A percentile compares a stretch with the other conserved stretches of the same genome.
Conservation (phyloP, 1,140 invertebrate species). For the Aphaenogaster rudis region DNA sequence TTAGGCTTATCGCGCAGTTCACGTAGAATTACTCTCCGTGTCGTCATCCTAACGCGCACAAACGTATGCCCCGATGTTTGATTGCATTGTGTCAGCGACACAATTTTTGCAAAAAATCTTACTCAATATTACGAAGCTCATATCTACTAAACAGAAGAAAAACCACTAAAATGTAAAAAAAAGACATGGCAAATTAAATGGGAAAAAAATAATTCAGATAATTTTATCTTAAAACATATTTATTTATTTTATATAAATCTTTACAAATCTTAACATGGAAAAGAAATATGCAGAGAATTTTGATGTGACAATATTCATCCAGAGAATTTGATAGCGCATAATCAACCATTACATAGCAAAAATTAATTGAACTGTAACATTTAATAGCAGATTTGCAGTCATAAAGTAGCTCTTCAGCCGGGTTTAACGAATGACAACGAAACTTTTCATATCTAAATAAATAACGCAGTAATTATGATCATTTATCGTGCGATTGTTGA, state of each 20-base stretch:
- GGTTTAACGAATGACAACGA: background rate
- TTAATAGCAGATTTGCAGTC: background rate
- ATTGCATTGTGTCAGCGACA: background rate
- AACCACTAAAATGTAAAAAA: background rate
- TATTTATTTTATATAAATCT: background rate
- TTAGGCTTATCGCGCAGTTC: constrained; percentile 3
- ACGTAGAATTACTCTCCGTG: background rate
- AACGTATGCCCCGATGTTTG: background rate
- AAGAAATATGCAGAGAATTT: background rate
- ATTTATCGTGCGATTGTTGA: background rate
- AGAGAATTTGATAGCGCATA: background rate
- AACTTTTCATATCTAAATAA: background rate
- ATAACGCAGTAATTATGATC: background rate
- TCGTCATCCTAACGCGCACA: background rate
- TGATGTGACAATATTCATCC: background rate
- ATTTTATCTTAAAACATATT: background rate
- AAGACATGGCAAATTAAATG: too few relatives aligned
- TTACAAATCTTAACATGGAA: background rate
- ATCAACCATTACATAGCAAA: background rate
- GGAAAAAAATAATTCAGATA: background rate
- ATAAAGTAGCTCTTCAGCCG: background rate
- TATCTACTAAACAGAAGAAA: background rate
- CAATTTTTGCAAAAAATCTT: background rate
- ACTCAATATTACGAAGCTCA: background rate
- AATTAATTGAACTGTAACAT: constrained; percentile 3